Conservation (phyloP, 2,113 vertebrate species). For the Tor tambroides region DNA sequence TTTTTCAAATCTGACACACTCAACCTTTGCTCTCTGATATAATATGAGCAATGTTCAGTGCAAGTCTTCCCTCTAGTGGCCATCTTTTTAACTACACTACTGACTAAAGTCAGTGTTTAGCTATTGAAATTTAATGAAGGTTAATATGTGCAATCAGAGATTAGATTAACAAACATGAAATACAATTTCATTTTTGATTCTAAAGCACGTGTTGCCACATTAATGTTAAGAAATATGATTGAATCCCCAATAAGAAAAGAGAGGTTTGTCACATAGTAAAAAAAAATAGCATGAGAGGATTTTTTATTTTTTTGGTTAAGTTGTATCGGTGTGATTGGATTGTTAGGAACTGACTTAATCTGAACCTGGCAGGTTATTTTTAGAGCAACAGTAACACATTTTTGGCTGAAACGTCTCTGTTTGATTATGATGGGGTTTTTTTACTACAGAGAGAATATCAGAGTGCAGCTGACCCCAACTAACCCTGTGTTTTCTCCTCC, state of each 20-base stretch:
- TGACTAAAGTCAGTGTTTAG: not conserved
- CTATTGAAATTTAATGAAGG: not conserved
- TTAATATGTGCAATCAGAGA: not conserved
- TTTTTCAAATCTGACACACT: not conserved
- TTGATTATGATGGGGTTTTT: not conserved
- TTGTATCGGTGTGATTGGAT: not conserved
- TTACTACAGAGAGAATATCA: not conserved
- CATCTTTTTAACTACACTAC: not conserved
- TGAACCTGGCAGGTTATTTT: not conserved
- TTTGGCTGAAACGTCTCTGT: not conserved
- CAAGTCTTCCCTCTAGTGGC: slow-evolving; percentile 8
- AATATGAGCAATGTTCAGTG: not conserved
- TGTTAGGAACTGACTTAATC: not conserved
- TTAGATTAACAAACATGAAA: not conserved
- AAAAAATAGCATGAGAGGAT: not conserved
- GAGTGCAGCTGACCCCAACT: not conserved
- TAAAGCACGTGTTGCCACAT: not conserved
- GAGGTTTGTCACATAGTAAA: not conserved
- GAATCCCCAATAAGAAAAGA: not conserved
- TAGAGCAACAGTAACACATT: not conserved
- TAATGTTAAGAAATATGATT: not conserved
- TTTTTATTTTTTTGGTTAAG: not conserved
- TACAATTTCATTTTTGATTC: not conserved
- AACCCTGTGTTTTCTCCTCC: not conserved
- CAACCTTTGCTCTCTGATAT: not conserved